These are phyloP conservation scores for Heterochromis multidens DNA, from an alignment of 2,113 vertebrate species.

Conservation along the genomic window DNA sequence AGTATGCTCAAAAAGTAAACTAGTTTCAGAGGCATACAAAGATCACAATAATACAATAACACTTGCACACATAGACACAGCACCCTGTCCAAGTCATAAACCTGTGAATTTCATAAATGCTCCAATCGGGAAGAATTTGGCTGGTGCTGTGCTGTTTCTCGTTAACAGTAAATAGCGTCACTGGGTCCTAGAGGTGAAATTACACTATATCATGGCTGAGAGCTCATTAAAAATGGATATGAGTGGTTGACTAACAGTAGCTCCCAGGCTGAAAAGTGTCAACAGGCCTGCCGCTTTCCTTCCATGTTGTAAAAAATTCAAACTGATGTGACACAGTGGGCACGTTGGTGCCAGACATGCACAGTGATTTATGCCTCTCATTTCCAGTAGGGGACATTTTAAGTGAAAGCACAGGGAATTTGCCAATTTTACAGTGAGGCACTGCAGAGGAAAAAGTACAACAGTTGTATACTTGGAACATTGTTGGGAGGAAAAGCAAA, in stretches of 20 bases:
- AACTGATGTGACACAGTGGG: conserved; percentile 70
- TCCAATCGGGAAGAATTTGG: conserved; percentile 72
- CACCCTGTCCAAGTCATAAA: conserved; percentile 80
- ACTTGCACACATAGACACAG: conserved; percentile 62
- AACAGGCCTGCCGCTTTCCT: conserved; percentile 50
- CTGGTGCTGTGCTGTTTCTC: conserved; percentile 75
- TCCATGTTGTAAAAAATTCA: conserved; percentile 72
- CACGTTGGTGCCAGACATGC: conserved; percentile 54
- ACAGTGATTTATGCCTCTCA: conserved; percentile 68
- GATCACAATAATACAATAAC: background rate
- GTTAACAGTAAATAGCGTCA: conserved; percentile 81
- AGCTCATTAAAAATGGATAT: conserved; percentile 77
- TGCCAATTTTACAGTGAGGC: conserved; percentile 53
- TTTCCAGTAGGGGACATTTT: conserved; percentile 69
- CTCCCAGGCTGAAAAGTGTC: conserved; percentile 70
- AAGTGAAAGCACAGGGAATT: conserved; percentile 60
- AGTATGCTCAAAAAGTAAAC: background rate
- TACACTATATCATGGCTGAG: conserved; percentile 80
- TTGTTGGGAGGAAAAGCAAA: conserved; percentile 20
- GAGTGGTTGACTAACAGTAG: conserved; percentile 70
- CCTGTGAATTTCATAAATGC: conserved; percentile 59
- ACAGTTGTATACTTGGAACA: conserved; percentile 15
- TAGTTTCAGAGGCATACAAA: background rate
- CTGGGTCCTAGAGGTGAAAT: conserved; percentile 80
- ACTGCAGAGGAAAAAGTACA: conserved; percentile 32